Percentiles rank a stretch among this genome's conserved stretches.
Evolutionary conservation across 2,113 vertebrate genomes (phyloP).

Genomic region (Eudyptes chrysolophus): DNA sequence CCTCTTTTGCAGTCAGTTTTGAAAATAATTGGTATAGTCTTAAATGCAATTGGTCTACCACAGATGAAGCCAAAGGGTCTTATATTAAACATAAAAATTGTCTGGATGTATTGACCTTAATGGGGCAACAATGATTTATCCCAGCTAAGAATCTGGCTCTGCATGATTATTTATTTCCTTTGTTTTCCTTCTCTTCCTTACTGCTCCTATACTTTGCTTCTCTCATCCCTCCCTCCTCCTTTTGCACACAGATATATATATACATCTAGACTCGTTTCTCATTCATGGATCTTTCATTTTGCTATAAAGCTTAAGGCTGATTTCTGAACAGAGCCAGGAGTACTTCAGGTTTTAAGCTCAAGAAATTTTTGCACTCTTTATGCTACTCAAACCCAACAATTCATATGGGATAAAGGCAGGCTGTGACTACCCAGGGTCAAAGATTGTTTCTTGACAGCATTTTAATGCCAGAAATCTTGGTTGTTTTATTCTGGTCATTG

Average conservation of each 20-base stretch:
- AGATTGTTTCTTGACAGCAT: not conserved
- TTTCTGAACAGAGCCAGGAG: not conserved
- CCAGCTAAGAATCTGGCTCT: not conserved
- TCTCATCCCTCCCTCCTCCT: not conserved
- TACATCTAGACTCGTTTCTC: not conserved
- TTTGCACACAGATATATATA: not conserved
- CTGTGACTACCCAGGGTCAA: not conserved
- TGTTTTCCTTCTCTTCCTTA: not conserved
- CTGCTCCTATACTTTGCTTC: not conserved
- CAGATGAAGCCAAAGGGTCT: not conserved
- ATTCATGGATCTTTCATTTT: not conserved
- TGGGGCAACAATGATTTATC: not conserved
- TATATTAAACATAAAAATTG: not conserved
- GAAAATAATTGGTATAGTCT: not conserved
- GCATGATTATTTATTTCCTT: not conserved
- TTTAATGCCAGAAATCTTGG: not conserved
- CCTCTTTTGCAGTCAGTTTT: not conserved
- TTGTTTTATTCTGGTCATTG: not conserved
- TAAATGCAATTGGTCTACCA: conserved; percentile 2
- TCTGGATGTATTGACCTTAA: not conserved
- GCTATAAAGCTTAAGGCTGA: not conserved
- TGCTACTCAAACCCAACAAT: not conserved
- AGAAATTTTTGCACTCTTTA: not conserved
- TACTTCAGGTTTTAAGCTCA: not conserved
- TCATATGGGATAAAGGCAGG: not conserved